These are phyloP conservation scores for Aethes cnicana DNA, from an alignment of 2,888 invertebrate genomes.

Conservation along the genomic window DNA sequence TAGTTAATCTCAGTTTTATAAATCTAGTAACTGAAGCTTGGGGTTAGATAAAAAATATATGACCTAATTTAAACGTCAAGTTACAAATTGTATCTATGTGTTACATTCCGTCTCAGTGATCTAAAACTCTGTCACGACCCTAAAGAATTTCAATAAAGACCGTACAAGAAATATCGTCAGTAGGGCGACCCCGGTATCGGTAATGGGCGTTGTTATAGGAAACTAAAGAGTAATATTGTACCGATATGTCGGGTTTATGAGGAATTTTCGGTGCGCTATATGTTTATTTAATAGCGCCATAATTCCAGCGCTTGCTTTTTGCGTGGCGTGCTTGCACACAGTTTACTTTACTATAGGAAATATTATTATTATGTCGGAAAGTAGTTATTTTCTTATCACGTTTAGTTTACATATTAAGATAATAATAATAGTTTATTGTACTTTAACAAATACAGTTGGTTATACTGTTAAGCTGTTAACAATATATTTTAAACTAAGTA, in stretches of 20 bases:
- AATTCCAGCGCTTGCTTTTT: constrained; percentile 42
- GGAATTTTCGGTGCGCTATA: constrained; percentile 63
- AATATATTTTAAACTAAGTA: no score
- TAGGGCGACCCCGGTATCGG: constrained; percentile 45
- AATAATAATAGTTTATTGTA: no score
- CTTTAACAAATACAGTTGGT: no score
- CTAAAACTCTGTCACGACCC: constrained; percentile 56
- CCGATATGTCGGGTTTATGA: constrained; percentile 70
- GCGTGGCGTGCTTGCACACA: constrained; percentile 15
- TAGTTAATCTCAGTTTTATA: no score
- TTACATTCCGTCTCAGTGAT: constrained; percentile 48
- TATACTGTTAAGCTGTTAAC: no score
- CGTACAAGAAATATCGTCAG: constrained; percentile 62
- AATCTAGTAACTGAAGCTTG: no score
- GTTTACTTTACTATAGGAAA: background rate
- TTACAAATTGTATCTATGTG: constrained; percentile 35
- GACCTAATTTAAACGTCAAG: no score
- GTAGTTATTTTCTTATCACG: no score
- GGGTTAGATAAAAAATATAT: no score
- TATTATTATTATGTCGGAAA: background rate
- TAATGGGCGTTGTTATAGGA: constrained; percentile 54
- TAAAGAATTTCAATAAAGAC: constrained; percentile 77
- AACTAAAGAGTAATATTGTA: constrained; percentile 51
- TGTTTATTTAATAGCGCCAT: constrained; percentile 65
- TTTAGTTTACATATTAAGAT: no score